Conservation (phyloP, 2,888 invertebrate species). For the Thereva nobilitata region DNA sequence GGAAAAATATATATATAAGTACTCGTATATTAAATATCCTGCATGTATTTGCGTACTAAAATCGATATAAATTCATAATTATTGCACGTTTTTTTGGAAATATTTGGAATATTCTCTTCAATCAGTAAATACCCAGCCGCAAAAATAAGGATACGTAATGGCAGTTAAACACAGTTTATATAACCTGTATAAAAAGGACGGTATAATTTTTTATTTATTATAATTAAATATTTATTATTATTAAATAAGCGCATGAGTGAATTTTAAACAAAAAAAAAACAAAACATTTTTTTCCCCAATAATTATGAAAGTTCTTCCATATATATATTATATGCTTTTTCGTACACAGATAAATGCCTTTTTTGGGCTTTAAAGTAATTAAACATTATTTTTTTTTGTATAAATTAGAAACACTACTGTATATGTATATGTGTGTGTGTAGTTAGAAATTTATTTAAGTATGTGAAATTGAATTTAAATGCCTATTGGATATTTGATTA, state of each 20-base stretch:
- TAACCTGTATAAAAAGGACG: too few species aligned
- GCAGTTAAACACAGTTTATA: too few species aligned
- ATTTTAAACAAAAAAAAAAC: conserved; percentile 7
- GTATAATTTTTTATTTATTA: too few species aligned
- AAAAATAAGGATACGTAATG: too few species aligned
- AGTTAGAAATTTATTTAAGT: conserved; percentile 21
- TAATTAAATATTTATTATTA: conserved; percentile 4
- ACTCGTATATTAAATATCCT: background rate
- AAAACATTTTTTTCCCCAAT: conserved; percentile 20
- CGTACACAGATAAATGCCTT: background rate
- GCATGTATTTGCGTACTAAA: conserved; percentile 29
- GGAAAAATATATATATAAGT: conserved; percentile 4
- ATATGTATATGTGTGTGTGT: conserved; percentile 32
- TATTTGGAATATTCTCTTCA: conserved; percentile 13
- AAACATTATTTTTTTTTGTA: conserved; percentile 3
- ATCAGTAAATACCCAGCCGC: background rate
- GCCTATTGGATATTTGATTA: background rate
- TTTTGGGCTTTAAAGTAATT: conserved; percentile 3
- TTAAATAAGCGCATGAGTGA: background rate
- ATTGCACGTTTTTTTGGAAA: conserved; percentile 20
- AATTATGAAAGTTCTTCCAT: conserved; percentile 26
- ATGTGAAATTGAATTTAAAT: conserved; percentile 14
- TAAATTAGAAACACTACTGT: conserved; percentile 5
- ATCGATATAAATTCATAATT: conserved; percentile 15
- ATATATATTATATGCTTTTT: conserved; percentile 18